phyloP scores from a whole-genome alignment of 1,140 invertebrate genomes.

The Aphelenchoides avenae region DNA sequence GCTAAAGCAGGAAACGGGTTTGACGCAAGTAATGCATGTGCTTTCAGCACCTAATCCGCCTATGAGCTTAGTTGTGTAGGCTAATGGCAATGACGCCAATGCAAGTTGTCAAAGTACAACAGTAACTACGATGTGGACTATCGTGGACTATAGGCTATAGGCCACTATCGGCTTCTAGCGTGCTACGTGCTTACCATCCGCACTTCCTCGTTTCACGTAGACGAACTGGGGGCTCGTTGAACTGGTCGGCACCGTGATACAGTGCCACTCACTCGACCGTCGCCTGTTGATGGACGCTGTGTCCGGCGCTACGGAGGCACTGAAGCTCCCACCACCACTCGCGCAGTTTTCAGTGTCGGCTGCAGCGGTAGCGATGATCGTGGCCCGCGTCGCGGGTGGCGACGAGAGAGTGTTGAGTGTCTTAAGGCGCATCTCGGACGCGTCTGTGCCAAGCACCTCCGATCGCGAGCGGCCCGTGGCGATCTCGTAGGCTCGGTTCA shows the following conservation, averaged over 20 bases:
- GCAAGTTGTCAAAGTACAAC: background rate
- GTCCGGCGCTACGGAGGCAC: slow-evolving; percentile 1
- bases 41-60: no score
- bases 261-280: slow-evolving; percentile 57
- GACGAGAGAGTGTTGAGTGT: slow-evolving; percentile 12
- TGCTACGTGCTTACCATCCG: slow-evolving; percentile 51
- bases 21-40: background rate
- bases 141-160: no score
- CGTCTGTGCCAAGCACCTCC: slow-evolving; percentile 50
- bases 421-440: slow-evolving; percentile 33
- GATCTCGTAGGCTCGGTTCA: slow-evolving; percentile 54
- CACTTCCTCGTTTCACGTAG: slow-evolving; percentile 58
- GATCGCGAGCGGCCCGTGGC: slow-evolving; percentile 45
- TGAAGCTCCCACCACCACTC: no score
- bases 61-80: no score
- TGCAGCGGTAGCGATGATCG: slow-evolving; percentile 3
- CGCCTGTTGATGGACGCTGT: slow-evolving; percentile 15
- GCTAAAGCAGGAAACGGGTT: slow-evolving; percentile 21
- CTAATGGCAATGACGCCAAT: background rate
- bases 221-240: slow-evolving; percentile 53
- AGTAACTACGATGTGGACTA: no score
- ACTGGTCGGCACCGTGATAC: slow-evolving; percentile 54
- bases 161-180: no score
- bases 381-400: background rate
- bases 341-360: slow-evolving; percentile 1